A percentile compares a stretch with the other conserved stretches of the same genome.
These are phyloP conservation scores for Lithophane leautieri DNA, from an alignment of 2,888 invertebrate species.

Conservation along the genomic window DNA sequence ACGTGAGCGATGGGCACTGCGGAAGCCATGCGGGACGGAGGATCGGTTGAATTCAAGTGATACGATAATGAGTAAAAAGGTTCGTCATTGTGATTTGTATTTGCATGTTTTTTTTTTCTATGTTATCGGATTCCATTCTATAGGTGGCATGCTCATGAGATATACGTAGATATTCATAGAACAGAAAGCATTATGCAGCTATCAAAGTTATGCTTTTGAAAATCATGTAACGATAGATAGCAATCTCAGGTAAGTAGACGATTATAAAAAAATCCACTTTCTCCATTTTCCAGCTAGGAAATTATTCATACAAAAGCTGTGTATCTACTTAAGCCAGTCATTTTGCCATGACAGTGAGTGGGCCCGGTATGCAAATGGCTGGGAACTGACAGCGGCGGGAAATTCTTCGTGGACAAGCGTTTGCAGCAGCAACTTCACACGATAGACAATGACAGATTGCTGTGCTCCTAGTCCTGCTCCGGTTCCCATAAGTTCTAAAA, in stretches of 20 bases:
- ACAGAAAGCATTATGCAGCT: neutral
- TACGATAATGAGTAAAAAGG: slow-evolving; percentile 24
- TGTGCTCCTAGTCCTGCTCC: slow-evolving; percentile 16
- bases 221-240: neutral
- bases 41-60: slow-evolving; percentile 37
- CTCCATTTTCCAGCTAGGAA: neutral
- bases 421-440: slow-evolving; percentile 45
- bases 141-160: neutral
- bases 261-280: slow-evolving; percentile 1
- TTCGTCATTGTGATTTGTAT: slow-evolving; percentile 17
- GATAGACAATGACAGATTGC: slow-evolving; percentile 52
- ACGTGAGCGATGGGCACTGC: slow-evolving; percentile 47
- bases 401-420: slow-evolving; percentile 35
- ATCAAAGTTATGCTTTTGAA: neutral
- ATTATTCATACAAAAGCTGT: slow-evolving; percentile 27
- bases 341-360: slow-evolving; percentile 21
- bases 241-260: neutral
- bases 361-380: slow-evolving; percentile 53
- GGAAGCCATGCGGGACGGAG: slow-evolving; percentile 39
- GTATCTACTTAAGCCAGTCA: slow-evolving; percentile 28
- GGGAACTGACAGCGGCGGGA: slow-evolving; percentile 36
- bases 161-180: neutral
- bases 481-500: slow-evolving; percentile 20
- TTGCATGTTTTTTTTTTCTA: slow-evolving; percentile 31
- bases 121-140: neutral